Percentiles rank a stretch among this genome's conserved stretches.
Evolutionary conservation across 2,113 vertebrate genomes (phyloP).

Genomic region (Fregata magnificens): DNA sequence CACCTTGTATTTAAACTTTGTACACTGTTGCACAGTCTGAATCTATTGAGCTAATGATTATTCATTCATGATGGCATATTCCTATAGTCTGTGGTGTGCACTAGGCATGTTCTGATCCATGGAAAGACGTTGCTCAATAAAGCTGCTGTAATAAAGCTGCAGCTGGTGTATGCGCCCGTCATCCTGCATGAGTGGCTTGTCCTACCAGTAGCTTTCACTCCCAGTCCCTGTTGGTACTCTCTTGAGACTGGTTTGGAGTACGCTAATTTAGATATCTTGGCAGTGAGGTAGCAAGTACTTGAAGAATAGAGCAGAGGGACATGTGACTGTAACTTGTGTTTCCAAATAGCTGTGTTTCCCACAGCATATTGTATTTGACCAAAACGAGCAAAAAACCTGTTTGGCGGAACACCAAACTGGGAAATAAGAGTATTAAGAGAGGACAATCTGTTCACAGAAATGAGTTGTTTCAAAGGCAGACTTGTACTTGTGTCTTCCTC

Average conservation of each 20-base stretch:
- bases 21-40: background rate
- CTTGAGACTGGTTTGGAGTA: background rate
- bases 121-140: background rate
- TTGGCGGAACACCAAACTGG: conserved; percentile 75
- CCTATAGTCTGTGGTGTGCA: background rate
- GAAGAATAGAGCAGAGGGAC: conserved; percentile 57
- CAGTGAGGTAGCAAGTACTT: conserved; percentile 18
- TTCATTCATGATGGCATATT: accelerated
- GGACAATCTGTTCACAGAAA: conserved; percentile 66
- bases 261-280: conserved; percentile 6
- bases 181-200: background rate
- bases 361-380: conserved; percentile 72
- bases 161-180: background rate
- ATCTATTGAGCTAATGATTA: background rate
- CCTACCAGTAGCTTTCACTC: background rate
- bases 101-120: background rate
- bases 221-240: background rate
- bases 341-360: conserved; percentile 70
- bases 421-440: conserved; percentile 59
- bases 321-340: conserved; percentile 75
- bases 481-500: conserved; percentile 26
- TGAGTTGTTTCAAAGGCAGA: conserved; percentile 14
- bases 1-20: background rate
- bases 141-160: background rate
- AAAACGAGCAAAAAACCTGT: conserved; percentile 45